Percentiles rank a stretch among this genome's conserved stretches.
These are phyloP conservation scores for Triplophysa yarkandensis DNA, from an alignment of 2,797 vertebrate genomes.

Conservation along the genomic window DNA sequence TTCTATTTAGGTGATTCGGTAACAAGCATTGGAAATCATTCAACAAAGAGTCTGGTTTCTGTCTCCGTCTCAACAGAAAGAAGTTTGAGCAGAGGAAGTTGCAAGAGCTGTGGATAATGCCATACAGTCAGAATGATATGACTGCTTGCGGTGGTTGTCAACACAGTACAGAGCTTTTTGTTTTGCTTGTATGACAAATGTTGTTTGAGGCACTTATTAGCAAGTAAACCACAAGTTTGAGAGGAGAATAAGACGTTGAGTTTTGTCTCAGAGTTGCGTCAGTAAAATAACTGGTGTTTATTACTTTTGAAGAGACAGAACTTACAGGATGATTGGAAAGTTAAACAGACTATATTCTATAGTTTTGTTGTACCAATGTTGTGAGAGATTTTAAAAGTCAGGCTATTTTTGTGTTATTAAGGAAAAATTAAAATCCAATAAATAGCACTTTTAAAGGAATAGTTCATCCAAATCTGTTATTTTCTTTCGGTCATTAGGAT, in stretches of 20 bases:
- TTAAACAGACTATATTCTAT: too few relatives aligned
- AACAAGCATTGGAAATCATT: neutral
- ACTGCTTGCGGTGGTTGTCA: neutral
- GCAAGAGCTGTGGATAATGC: neutral
- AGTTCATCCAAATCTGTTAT: too few relatives aligned
- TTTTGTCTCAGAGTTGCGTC: neutral
- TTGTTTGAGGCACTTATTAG: neutral
- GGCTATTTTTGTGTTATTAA: too few relatives aligned
- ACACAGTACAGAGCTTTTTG: neutral
- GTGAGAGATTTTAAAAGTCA: neutral
- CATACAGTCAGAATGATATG: neutral
- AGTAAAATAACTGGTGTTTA: neutral
- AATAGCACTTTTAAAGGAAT: too few relatives aligned
- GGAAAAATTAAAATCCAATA: too few relatives aligned
- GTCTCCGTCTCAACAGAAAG: neutral
- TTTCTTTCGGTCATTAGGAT: too few relatives aligned
- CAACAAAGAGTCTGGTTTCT: neutral
- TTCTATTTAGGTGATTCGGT: neutral
- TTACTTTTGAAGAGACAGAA: neutral
- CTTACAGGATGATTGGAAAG: neutral
- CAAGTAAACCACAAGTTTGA: neutral
- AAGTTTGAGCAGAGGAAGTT: neutral
- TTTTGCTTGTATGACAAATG: neutral
- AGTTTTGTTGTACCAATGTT: too few relatives aligned
- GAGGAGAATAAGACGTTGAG: neutral